Evolutionary conservation across 2,888 invertebrate genomes (phyloP).

Genomic region (Dolichomitus sp.): DNA sequence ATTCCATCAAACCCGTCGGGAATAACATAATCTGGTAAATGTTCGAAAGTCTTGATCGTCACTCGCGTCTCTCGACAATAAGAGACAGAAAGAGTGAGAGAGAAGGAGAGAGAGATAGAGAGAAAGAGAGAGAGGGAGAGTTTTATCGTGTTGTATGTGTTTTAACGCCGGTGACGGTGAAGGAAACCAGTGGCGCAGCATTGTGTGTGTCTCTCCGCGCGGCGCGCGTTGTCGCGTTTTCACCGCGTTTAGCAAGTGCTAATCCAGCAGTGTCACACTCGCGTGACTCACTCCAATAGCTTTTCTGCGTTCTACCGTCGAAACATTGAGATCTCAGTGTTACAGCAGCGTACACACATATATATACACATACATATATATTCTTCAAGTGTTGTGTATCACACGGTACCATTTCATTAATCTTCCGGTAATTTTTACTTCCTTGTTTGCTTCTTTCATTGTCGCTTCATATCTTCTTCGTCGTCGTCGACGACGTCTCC

Average conservation of each 20-base stretch:
- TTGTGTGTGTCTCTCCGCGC: slow-evolving; percentile 68
- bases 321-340: slow-evolving; percentile 30
- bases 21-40: slow-evolving; percentile 62
- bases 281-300: slow-evolving; percentile 59
- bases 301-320: slow-evolving; percentile 45
- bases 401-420: slow-evolving; percentile 29
- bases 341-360: background rate
- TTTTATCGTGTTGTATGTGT: slow-evolving; percentile 13
- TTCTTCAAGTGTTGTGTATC: slow-evolving; percentile 36
- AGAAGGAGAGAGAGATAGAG: slow-evolving; percentile 2
- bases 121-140: background rate
- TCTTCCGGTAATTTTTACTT: slow-evolving; percentile 11
- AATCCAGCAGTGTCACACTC: slow-evolving; percentile 59
- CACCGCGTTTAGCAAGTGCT: slow-evolving; percentile 55
- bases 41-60: background rate
- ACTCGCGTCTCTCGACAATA: background rate
- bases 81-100: background rate
- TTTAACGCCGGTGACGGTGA: slow-evolving; percentile 62
- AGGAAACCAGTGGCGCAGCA: slow-evolving; percentile 75
- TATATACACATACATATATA: background rate
- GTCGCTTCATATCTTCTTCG: slow-evolving; percentile 44
- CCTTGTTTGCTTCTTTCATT: slow-evolving; percentile 30
- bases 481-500: slow-evolving; percentile 28
- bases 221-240: slow-evolving; percentile 49
- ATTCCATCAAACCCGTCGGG: slow-evolving; percentile 54